Evolutionary conservation across 2,888 invertebrate genomes (phyloP), one percentile per base, ranked within the genome.

Genomic region (Syrista parreyssii): DNA sequence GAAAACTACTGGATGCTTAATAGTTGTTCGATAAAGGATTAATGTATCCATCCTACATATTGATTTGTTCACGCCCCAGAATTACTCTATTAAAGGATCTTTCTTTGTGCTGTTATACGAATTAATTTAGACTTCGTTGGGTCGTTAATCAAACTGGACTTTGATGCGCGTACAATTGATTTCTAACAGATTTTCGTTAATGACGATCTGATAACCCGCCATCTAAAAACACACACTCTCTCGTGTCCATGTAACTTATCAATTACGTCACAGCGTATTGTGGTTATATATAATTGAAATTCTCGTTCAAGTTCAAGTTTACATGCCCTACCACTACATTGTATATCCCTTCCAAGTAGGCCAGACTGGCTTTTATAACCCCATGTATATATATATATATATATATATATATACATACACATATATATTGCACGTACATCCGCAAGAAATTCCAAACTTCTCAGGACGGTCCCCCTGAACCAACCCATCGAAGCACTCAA

Each of bases 401-500:
- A 69, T 34, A 11, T 73, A n/a, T 33, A 79, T 36, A 78, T 74
- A 55, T 74, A 76, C n/a, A 78, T 74, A 55, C 69, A 76, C n/a
- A 15, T 69, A 73, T 76, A 75, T 74, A 73, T 68, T 15, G 15
- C 23, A 55, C 55, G 55, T 23, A 9, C 23, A 55, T 55, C 55
- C 9, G 55, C 55, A 55, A 23, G 23, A 55, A 55, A 55, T 55
- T 55, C 55, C 23, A 55, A 40, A 55, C 23, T 23, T 55, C 55
- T 55, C 55, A 55, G 23, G 9, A 55, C 55, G 9, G 23, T 55
- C 55, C 55, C 55, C 55, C 23, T 35, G 77, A 31, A 79, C 33
- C 74, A 77, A 4, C 15, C 4, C 23, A 4, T 23, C 9, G 23
- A 4, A 9, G 4, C 2, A 9, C 23, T 40, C 6, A 15, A 55